Evolutionary conservation across 1,140 invertebrate genomes (phyloP).

Genomic region (Eciton burchellii): DNA sequence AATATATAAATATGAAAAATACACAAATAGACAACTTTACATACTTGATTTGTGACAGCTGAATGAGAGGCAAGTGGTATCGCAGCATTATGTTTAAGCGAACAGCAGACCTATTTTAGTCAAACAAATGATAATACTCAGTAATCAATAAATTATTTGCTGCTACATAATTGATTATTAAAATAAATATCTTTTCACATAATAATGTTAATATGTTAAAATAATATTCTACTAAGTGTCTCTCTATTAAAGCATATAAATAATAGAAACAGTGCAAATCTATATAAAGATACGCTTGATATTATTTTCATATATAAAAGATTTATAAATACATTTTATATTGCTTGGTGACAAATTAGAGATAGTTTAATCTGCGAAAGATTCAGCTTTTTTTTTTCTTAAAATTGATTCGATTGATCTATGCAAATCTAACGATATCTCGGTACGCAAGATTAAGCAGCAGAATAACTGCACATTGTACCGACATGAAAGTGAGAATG

Average conservation of each 20-base stretch:
- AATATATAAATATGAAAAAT: background rate
- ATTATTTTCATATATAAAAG: background rate
- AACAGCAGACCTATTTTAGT: conserved; percentile 37
- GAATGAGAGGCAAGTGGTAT: conserved; percentile 25
- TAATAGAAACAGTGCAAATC: background rate
- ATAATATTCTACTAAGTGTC: no score
- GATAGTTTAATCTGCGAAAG: conserved; percentile 44
- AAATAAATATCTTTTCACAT: background rate
- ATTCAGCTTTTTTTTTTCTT: background rate
- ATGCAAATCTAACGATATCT: conserved; percentile 30
- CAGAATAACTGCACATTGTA: background rate
- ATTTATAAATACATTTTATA: background rate
- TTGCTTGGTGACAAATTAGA: background rate
- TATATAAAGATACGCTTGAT: background rate
- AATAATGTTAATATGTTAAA: no score
- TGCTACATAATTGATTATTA: no score
- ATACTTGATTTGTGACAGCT: conserved; percentile 23
- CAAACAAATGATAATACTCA: conserved; percentile 2
- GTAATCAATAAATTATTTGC: background rate
- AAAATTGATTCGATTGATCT: conserved; percentile 34
- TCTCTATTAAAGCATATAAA: background rate
- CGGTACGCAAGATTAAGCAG: conserved; percentile 43
- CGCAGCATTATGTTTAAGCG: conserved; percentile 28
- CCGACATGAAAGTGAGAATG: conserved; percentile 38
- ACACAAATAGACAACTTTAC: background rate